Conservation (phyloP, 2,888 invertebrate species). For the Melanotus villosus region DNA sequence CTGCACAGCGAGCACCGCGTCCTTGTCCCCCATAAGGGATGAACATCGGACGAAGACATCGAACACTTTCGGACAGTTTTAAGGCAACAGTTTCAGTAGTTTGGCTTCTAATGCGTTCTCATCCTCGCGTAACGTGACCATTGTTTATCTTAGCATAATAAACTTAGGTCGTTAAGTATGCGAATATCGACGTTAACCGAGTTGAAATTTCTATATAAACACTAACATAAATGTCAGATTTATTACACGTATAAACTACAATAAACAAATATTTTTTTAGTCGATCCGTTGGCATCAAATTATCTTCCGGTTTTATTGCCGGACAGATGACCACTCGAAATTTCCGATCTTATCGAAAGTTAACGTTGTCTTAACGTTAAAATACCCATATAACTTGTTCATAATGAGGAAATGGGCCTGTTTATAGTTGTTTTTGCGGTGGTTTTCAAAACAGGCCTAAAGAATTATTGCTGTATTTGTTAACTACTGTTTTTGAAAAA, state of each 20-base stretch:
- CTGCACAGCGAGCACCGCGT: neutral
- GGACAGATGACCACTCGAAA: neutral
- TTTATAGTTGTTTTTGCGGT: neutral
- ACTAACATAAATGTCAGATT: neutral
- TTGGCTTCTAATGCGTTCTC: constrained; percentile 12
- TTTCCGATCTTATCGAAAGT: constrained; percentile 4
- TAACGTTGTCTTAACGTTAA: neutral
- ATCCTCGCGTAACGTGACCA: constrained; percentile 19
- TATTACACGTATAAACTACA: neutral
- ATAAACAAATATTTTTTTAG: neutral
- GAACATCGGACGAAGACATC: neutral
- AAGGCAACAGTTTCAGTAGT: constrained; percentile 2
- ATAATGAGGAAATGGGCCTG: neutral
- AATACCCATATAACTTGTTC: neutral
- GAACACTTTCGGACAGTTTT: neutral
- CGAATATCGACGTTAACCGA: constrained; percentile 6
- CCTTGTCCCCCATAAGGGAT: neutral
- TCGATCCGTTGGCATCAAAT: neutral
- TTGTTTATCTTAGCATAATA: constrained; percentile 12
- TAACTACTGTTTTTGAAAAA: too few species aligned
- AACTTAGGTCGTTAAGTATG: neutral
- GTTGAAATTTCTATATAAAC: constrained; percentile 3
- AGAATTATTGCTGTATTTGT: too few species aligned
- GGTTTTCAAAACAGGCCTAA: neutral
- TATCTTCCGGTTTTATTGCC: neutral